Percentiles rank a stretch among this genome's conserved stretches.
phyloP scores from a whole-genome alignment of 2,888 invertebrate genomes.

The Kryphioiulus occultus region DNA sequence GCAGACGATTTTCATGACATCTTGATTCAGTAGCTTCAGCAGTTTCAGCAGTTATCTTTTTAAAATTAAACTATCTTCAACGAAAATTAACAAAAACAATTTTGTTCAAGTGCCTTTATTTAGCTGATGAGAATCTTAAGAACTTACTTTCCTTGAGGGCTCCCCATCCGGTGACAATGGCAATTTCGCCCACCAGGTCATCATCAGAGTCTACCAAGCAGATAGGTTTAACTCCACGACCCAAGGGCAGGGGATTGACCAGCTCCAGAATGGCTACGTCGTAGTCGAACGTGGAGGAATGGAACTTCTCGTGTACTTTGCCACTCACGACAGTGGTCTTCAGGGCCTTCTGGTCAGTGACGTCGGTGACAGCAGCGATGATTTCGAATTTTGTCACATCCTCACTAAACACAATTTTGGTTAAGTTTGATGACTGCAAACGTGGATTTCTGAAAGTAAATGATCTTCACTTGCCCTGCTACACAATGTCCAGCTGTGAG shows the following conservation, averaged over 20 bases:
- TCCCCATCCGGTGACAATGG: constrained; percentile 52
- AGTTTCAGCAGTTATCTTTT: too few relatives aligned
- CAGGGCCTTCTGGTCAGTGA: constrained; percentile 6
- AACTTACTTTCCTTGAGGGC: constrained; percentile 48
- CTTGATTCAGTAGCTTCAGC: too few relatives aligned
- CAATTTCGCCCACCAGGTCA: constrained; percentile 33
- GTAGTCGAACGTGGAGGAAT: constrained; percentile 49
- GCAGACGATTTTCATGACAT: not conserved
- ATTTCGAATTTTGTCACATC: constrained; percentile 40
- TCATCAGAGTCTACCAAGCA: constrained; percentile 42
- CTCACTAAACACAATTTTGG: not conserved
- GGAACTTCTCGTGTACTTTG: not conserved
- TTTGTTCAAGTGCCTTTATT: too few relatives aligned
- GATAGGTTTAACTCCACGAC: constrained; percentile 42
- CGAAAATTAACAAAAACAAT: too few relatives aligned
- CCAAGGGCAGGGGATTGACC: constrained; percentile 28
- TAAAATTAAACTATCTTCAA: too few relatives aligned
- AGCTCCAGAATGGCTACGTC: constrained; percentile 50
- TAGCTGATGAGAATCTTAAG: not conserved
- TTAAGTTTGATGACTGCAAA: not conserved
- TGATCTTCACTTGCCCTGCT: constrained; percentile 24
- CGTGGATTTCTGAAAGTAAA: not conserved
- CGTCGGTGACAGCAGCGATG: constrained; percentile 48
- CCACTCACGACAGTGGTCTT: constrained; percentile 17
- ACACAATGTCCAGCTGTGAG: constrained; percentile 52